These are phyloP conservation scores for Saccostrea glomerata DNA, from an alignment of 1,140 invertebrate genomes.

Conservation along the genomic window DNA sequence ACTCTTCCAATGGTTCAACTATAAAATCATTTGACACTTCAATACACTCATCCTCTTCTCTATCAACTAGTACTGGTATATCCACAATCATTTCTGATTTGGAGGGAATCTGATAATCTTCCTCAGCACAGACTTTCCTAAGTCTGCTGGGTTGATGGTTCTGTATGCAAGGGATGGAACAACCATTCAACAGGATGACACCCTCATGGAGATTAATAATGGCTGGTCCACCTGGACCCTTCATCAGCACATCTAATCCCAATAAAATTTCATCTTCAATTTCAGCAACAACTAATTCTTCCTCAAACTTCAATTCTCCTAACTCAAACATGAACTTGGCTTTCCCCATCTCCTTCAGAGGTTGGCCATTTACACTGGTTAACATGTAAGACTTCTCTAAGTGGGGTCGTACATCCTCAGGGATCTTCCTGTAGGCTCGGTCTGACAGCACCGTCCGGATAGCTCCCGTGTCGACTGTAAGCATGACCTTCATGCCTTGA, in stretches of 20 bases:
- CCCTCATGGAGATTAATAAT: conserved; percentile 37
- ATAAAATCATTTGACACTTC: conserved; percentile 9
- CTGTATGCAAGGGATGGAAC: conserved; percentile 26
- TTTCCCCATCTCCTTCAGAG: conserved; percentile 40
- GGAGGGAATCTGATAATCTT: not conserved
- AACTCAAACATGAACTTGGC: conserved; percentile 43
- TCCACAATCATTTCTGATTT: too few species aligned
- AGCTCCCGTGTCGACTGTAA: conserved; percentile 41
- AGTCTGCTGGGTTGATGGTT: conserved; percentile 28
- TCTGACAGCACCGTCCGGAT: not conserved
- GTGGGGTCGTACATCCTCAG: conserved; percentile 24
- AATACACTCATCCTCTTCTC: not conserved
- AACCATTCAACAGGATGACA: conserved; percentile 12
- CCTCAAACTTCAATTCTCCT: conserved; percentile 23
- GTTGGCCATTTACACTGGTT: conserved; percentile 43
- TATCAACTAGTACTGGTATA: too few species aligned
- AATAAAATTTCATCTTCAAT: conserved; percentile 52
- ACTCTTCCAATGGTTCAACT: conserved; percentile 37
- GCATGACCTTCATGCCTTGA: conserved; percentile 45
- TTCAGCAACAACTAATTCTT: conserved; percentile 44
- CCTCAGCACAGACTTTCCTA: not conserved
- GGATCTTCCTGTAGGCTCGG: conserved; percentile 40
- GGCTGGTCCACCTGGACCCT: conserved; percentile 43
- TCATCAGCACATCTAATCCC: conserved; percentile 45
- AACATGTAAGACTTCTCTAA: conserved; percentile 42